These are phyloP conservation scores for Epinephelus fuscoguttatus DNA, from an alignment of 2,113 vertebrate genomes.

Conservation along the genomic window DNA sequence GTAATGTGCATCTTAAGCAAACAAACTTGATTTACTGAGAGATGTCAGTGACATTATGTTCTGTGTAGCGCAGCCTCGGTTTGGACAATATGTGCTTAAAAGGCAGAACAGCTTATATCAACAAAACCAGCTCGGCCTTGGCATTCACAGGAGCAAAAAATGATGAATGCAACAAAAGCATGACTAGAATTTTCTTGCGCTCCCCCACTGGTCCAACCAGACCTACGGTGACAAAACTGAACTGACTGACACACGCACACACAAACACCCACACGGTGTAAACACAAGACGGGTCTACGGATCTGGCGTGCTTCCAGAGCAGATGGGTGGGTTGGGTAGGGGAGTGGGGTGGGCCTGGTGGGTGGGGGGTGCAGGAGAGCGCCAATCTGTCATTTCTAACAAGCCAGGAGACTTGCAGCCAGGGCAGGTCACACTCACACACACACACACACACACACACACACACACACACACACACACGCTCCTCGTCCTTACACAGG, in stretches of 20 bases:
- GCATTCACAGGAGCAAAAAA: conserved; percentile 29
- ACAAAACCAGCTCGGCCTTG: conserved; percentile 43
- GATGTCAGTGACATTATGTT: conserved; percentile 13
- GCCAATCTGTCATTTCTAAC: conserved; percentile 86
- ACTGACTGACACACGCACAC: conserved; percentile 16
- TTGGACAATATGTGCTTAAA: conserved; percentile 32
- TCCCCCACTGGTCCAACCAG: conserved; percentile 37
- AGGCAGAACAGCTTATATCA: conserved; percentile 39
- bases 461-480: conserved; percentile 56
- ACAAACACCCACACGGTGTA: conserved; percentile 40
- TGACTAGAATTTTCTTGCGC: conserved; percentile 31
- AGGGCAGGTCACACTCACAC: conserved; percentile 79
- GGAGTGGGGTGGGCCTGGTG: conserved; percentile 57
- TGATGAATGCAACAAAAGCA: conserved; percentile 28
- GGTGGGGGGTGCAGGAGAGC: conserved; percentile 65
- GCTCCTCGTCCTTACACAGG: conserved; percentile 48
- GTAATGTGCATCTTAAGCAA: conserved; percentile 40
- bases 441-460: conserved; percentile 47
- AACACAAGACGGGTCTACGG: conserved; percentile 62
- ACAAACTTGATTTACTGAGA: conserved; percentile 31
- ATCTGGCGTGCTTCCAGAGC: conserved; percentile 77
- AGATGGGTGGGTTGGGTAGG: conserved; percentile 78
- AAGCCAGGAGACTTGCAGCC: conserved; percentile 82
- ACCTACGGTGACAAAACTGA: conserved; percentile 44
- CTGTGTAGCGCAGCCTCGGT: conserved; percentile 2